A percentile compares a stretch with the other conserved stretches of the same genome.
Conservation (phyloP, 2,888 invertebrate species). For the Odontomyia ornata region DNA sequence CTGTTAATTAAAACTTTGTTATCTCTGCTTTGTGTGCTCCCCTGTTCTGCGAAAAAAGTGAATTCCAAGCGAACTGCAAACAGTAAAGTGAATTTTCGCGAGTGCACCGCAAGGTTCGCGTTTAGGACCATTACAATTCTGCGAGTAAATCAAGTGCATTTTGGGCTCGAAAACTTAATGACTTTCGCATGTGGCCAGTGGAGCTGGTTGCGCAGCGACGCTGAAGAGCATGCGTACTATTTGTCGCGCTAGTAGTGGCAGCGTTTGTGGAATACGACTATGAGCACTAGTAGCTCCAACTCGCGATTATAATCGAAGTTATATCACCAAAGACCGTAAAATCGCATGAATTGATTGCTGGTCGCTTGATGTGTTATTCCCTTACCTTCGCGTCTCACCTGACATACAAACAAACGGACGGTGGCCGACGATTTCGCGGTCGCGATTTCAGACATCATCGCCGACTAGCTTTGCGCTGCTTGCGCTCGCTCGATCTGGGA, state of each 20-base stretch:
- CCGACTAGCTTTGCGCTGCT: not conserved
- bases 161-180: not conserved
- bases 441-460: not conserved
- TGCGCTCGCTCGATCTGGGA: constrained; percentile 11
- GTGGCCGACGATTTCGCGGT: constrained; percentile 1
- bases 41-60: not conserved
- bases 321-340: constrained; percentile 38
- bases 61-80: not conserved
- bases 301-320: constrained; percentile 28
- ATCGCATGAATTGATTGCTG: constrained; percentile 38
- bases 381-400: constrained; percentile 14
- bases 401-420: not conserved
- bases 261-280: constrained; percentile 7
- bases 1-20: not conserved
- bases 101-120: not conserved
- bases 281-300: not conserved
- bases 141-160: not conserved
- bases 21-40: not conserved
- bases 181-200: not conserved
- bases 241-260: not conserved
- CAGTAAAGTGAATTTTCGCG: not conserved
- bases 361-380: not conserved
- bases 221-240: constrained; percentile 25
- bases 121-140: not conserved
- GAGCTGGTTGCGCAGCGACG: not conserved